Percentiles rank a stretch among this genome's conserved stretches.
These are phyloP conservation scores for Temnothorax longispinosus DNA, from an alignment of 1,140 invertebrate genomes.

Conservation along the genomic window DNA sequence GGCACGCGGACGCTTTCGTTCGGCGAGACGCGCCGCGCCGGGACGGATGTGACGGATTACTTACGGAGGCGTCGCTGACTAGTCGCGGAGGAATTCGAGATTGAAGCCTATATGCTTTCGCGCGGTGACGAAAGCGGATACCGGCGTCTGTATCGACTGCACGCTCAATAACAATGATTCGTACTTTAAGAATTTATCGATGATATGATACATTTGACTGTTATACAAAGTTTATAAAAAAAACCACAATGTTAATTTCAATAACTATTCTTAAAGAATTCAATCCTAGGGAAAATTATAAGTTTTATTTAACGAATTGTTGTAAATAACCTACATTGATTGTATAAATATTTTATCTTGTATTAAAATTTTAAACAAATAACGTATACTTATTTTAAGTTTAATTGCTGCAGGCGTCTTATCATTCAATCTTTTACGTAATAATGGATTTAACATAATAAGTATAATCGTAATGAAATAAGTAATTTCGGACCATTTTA, in stretches of 20 bases:
- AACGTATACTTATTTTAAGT: neutral
- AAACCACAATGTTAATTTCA: neutral
- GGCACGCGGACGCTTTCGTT: slow-evolving; percentile 4
- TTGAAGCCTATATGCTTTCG: slow-evolving; percentile 14
- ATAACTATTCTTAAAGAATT: neutral
- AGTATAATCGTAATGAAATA: neutral
- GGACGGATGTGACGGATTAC: slow-evolving; percentile 53
- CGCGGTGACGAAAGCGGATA: slow-evolving; percentile 17
- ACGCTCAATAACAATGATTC: neutral
- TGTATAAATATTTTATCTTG: neutral
- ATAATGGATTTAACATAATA: neutral
- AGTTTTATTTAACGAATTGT: neutral
- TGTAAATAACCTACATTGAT: neutral
- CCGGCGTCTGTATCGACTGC: neutral
- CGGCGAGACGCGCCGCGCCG: neutral
- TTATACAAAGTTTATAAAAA: neutral
- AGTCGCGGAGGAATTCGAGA: slow-evolving; percentile 39
- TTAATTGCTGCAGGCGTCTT: neutral
- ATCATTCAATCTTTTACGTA: neutral
- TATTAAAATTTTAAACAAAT: neutral
- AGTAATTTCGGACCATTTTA: neutral
- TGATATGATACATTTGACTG: neutral
- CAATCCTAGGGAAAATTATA: neutral
- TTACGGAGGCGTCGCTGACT: slow-evolving; percentile 54
- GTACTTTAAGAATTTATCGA: slow-evolving; percentile 6